Evolutionary conservation across 2,888 invertebrate species (phyloP).

Genomic region (Agelastica alni): DNA sequence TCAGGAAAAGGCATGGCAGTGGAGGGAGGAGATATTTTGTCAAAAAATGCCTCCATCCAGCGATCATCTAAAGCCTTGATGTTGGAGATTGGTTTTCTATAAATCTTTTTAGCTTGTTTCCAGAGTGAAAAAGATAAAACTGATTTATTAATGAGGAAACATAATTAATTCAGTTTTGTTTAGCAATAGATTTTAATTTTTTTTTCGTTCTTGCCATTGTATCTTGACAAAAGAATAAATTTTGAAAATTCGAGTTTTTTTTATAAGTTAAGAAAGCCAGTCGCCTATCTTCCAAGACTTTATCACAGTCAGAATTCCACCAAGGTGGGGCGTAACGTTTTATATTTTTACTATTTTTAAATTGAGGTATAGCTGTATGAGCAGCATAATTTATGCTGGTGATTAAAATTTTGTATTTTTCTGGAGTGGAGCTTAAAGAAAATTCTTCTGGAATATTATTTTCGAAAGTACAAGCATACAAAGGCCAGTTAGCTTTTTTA

Average conservation of each 20-base stretch:
- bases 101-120: too few relatives aligned
- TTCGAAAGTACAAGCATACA: not conserved
- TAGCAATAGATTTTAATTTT: not conserved
- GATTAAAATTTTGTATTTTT: too few relatives aligned
- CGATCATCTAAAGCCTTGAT: not conserved
- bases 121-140: too few relatives aligned
- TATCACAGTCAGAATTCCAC: not conserved
- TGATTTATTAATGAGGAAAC: not conserved
- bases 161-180: too few relatives aligned
- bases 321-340: not conserved
- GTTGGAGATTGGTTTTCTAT: too few relatives aligned
- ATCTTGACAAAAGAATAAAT: not conserved
- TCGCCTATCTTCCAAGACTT: too few relatives aligned
- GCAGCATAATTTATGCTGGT: too few relatives aligned
- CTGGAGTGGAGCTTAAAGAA: too few relatives aligned
- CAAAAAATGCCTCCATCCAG: not conserved
- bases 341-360: not conserved
- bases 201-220: not conserved
- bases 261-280: too few relatives aligned
- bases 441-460: not conserved
- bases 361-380: too few relatives aligned
- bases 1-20: not conserved
- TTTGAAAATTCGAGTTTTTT: not conserved
- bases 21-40: not conserved
- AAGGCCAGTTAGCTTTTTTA: not conserved